Base-by-base conservation (phyloP, 2,113 vertebrate genomes). In the Propithecus coquereli region DNA sequence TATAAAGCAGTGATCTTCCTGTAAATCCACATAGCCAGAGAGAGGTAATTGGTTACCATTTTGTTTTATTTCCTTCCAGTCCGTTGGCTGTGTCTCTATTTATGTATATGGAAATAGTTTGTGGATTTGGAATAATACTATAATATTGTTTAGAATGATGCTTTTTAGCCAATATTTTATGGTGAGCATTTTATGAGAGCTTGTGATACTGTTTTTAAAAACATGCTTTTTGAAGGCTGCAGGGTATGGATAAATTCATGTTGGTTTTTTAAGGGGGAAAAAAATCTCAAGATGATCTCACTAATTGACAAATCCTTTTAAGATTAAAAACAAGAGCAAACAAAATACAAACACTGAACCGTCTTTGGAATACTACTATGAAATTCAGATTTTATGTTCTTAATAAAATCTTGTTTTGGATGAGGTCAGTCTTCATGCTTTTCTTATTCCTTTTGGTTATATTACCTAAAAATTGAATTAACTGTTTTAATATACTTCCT, bases 361-460 rank as follows among this genome's bases (percentile, higher is more conserved):
- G n/a, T 70, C 40, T 94, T 94, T 91, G 68, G 86, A 87, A 71
- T 83, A 73, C 43, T 71, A 59, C 50, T 57, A 23, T 76, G 45
- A 96, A 77, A 79, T 88, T 94, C 37, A 37, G 3, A 9, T 90
- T 89, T 94, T 65, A 27, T 93, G 14, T 86, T 92, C 77, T 80
- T 95, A 63, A 37, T 77, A 83, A 79, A 85, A 59, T 88, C 50
- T 88, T 65, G 13, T 63, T 90, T 90, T 80, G 63, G 93, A 43
- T 81, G 7, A 66, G 52, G 40, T 73, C n/a, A 54, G 25, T 83
- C 63, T 73, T 87, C 50, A 70, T 52, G 30, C 34, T 82, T 90
- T 52, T 40, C 70, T 83, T 57, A 37, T 14, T 93, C 14, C 22
- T 65, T 91, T 59, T 86, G 73, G 52, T 81, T 85, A 14, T 57